Evolutionary conservation across 2,888 invertebrate genomes (phyloP), one percentile per base, ranked within the genome.

Genomic region (Macaria liturata): DNA sequence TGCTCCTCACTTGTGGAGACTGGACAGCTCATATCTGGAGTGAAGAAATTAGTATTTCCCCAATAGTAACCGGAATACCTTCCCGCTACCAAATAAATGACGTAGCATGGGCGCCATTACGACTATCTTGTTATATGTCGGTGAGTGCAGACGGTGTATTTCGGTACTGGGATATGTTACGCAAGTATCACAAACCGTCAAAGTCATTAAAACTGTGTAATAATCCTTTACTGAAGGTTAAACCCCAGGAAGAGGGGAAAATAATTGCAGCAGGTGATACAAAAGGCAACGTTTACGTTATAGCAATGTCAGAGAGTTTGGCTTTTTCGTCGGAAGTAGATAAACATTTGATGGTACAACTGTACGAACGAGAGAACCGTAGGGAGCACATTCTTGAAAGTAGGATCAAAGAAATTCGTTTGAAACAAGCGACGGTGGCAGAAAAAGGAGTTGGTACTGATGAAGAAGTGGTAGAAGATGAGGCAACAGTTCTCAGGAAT

Each of bases 381-480:
- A 92, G 98, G 53, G 98, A 98, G 78, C 97, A 96, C 83, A 97
- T 98, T 62, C 90, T 98, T 62, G 97, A 98, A 80, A 94, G 95
- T 0, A 94, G 97, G 71, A 95, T 96, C 60, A 94, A 97, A 69
- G 98, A 98, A 84, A 93, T 96, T 56, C 91, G 94, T 49, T 80
- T 95, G 1, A 95, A 94, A 80, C 54, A 74, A 69, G 47, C 65
- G 45, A 78, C 92, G 80, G 71, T 93, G 86, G 75, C 88, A 82
- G 31, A 73, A 69, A 20, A 72, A 68, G 45, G 80, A 78, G 50
- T 49, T 31, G 50, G 54, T 4, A 54, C 39, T 4, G 64, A 54
- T 5, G 71, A 71, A 7, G 50, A 53, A 8, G 44, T 67, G 20
- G 3, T 34, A 20, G 4, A 46, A 30, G 74, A 79, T 51, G 76